Percentiles rank a stretch among this genome's conserved stretches.
These are phyloP conservation scores for Chromis chromis DNA, from an alignment of 2,797 vertebrate genomes.

Conservation along the genomic window DNA sequence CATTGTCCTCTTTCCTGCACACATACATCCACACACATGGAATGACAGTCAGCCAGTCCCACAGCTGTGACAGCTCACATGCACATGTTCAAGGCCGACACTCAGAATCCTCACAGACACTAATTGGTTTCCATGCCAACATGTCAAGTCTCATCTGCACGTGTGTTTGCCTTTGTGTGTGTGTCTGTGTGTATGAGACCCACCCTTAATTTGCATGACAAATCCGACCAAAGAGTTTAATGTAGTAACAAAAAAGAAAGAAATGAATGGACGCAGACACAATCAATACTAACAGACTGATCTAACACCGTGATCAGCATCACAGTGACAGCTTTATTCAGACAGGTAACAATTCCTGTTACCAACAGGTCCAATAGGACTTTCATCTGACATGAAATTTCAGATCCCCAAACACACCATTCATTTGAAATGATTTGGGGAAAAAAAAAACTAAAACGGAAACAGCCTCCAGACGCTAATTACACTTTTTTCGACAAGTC, in stretches of 20 bases:
- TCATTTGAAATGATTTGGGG: slow-evolving; percentile 5
- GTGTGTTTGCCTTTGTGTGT: slow-evolving; percentile 15
- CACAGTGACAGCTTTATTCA: not conserved
- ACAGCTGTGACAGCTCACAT: slow-evolving; percentile 7
- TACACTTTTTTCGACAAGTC: slow-evolving; percentile 40
- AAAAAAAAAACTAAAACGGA: not conserved
- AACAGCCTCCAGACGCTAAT: slow-evolving; percentile 54
- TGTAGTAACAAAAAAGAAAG: slow-evolving; percentile 1
- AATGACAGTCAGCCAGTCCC: not conserved
- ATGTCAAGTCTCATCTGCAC: slow-evolving; percentile 32
- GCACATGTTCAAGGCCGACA: slow-evolving; percentile 6
- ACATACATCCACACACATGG: slow-evolving; percentile 2
- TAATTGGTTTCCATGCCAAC: slow-evolving; percentile 63
- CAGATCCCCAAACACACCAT: slow-evolving; percentile 1
- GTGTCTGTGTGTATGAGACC: slow-evolving; percentile 10
- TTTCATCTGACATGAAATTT: slow-evolving; percentile 15
- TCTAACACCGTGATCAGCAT: not conserved
- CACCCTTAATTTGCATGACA: not conserved
- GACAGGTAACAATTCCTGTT: not conserved
- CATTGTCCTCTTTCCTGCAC: slow-evolving; percentile 6
- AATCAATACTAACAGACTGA: slow-evolving; percentile 6
- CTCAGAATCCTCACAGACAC: slow-evolving; percentile 2
- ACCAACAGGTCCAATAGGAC: slow-evolving; percentile 3
- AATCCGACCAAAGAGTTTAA: slow-evolving; percentile 21
- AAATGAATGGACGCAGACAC: not conserved